These are phyloP conservation scores for Burhinus bistriatus DNA, from an alignment of 2,113 vertebrate genomes.

Conservation along the genomic window DNA sequence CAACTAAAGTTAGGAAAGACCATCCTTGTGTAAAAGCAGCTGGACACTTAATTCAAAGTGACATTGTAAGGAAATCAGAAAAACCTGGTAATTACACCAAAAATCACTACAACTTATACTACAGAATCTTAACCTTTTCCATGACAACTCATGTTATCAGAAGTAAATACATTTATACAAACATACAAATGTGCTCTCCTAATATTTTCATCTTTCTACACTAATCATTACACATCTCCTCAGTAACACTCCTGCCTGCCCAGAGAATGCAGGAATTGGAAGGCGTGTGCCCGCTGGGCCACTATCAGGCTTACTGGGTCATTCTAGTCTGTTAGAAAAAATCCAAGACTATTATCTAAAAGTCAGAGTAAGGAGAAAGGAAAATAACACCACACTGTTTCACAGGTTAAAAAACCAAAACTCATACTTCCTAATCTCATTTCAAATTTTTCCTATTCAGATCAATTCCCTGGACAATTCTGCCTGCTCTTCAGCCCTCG, in stretches of 20 bases:
- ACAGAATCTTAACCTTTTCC: background rate
- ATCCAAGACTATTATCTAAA: background rate
- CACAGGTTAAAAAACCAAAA: background rate
- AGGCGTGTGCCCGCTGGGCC: rapidly evolving
- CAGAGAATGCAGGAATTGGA: background rate
- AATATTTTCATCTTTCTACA: background rate
- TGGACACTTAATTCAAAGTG: background rate
- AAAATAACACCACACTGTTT: background rate
- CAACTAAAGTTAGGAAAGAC: background rate
- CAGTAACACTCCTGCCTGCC: background rate
- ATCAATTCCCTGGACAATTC: background rate
- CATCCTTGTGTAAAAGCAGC: background rate
- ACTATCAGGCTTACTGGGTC: too few species aligned
- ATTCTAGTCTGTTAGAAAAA: background rate
- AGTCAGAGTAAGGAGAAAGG: background rate
- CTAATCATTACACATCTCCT: background rate
- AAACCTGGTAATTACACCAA: background rate
- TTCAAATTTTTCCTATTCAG: background rate
- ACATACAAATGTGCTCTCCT: background rate
- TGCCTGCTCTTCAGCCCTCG: background rate
- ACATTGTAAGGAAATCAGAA: background rate
- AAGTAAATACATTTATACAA: background rate
- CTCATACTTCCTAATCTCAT: background rate
- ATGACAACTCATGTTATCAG: background rate
- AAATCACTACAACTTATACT: background rate